Percentiles rank a stretch among this genome's conserved stretches.
Evolutionary conservation across 2,113 vertebrate species (phyloP).

Genomic region (Chunga burmeisteri): DNA sequence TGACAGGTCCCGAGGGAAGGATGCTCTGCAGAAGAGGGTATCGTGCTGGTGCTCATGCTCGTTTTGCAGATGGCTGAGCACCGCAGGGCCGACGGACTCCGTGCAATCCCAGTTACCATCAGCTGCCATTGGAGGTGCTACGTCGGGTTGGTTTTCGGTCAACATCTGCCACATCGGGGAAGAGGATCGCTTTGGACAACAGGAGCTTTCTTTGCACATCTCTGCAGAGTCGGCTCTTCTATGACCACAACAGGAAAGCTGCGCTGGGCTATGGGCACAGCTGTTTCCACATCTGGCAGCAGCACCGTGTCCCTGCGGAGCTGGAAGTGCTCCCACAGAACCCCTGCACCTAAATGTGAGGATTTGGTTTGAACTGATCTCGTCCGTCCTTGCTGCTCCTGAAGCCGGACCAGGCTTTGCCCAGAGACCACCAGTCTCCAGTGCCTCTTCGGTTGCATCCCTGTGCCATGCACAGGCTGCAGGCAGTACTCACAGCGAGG

Average conservation of each 20-base stretch:
- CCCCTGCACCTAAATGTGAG: background rate
- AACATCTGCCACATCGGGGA: rapidly evolving
- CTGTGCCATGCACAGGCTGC: background rate
- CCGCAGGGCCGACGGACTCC: rapidly evolving
- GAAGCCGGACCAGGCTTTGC: background rate
- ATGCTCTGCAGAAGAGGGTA: background rate
- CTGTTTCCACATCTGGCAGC: background rate
- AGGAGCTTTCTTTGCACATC: rapidly evolving
- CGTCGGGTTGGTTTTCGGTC: rapidly evolving
- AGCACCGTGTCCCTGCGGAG: rapidly evolving
- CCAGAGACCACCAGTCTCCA: background rate
- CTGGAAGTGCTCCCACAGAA: rapidly evolving
- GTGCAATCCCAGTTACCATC: background rate
- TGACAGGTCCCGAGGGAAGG: background rate
- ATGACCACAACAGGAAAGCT: too few relatives aligned
- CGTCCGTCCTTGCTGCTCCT: background rate
- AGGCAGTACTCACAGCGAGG: background rate
- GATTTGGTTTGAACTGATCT: background rate
- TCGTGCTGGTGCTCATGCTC: too few relatives aligned
- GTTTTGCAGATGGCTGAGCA: background rate
- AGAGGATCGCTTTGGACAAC: background rate
- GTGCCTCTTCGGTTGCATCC: background rate
- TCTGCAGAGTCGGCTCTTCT: background rate
- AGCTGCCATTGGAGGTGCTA: too few relatives aligned
- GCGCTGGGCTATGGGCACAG: background rate